Conservation (phyloP, 2,888 invertebrate genomes). For the Rhimphoctona megacephalus region DNA sequence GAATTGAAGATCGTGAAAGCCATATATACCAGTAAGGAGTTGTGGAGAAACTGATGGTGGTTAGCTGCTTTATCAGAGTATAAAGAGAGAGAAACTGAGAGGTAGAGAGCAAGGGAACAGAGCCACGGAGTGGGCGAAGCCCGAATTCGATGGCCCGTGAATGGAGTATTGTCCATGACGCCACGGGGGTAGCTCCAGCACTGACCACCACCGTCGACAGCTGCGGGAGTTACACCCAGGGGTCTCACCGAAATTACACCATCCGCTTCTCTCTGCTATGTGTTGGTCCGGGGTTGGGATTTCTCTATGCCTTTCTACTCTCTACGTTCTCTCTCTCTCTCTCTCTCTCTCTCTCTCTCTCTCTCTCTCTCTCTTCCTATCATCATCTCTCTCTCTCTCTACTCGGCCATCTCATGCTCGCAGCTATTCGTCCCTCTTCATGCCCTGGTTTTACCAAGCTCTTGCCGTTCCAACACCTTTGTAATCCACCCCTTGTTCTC, state of each 20-base stretch:
- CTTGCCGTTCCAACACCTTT: conserved; percentile 67
- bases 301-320: conserved; percentile 9
- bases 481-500: conserved; percentile 61
- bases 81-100: conserved; percentile 30
- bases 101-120: conserved; percentile 31
- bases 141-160: conserved; percentile 72
- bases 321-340: neutral
- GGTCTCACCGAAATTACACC: conserved; percentile 74
- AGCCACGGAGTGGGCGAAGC: conserved; percentile 33
- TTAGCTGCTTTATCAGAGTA: conserved; percentile 23
- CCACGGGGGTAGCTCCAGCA: conserved; percentile 73
- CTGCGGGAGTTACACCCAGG: conserved; percentile 74
- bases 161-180: conserved; percentile 77
- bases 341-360: conserved; percentile 12
- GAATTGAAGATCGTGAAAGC: conserved; percentile 15
- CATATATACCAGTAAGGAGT: conserved; percentile 1
- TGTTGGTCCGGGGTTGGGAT: conserved; percentile 59
- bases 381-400: conserved; percentile 7
- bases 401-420: conserved; percentile 36
- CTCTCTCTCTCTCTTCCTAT: conserved; percentile 3
- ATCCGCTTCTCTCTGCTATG: conserved; percentile 67
- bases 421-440: conserved; percentile 47
- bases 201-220: conserved; percentile 75
- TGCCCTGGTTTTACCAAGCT: conserved; percentile 43
- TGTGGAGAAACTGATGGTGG: conserved; percentile 48